Percentiles rank a stretch among this genome's conserved stretches.
Conservation (phyloP, 2,888 invertebrate species). For the Taphrorychus bicolor region DNA sequence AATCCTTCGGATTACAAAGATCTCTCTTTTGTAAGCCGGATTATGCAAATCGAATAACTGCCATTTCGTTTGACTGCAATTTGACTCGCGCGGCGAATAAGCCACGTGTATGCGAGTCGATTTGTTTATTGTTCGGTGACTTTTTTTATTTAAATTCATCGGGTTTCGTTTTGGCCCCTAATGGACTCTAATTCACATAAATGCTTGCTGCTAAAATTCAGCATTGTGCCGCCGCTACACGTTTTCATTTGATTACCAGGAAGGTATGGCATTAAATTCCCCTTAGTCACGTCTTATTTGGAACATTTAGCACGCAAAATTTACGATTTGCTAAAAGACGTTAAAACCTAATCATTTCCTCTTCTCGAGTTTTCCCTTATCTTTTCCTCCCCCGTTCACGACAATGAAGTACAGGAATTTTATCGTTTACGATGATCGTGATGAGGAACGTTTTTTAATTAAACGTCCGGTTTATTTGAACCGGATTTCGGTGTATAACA, state of each 20-base stretch:
- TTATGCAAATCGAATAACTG: conserved; percentile 16
- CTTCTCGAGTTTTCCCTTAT: conserved; percentile 11
- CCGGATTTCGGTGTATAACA: background rate
- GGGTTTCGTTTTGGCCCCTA: background rate
- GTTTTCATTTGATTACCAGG: background rate
- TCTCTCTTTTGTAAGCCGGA: conserved; percentile 17
- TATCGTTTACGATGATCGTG: conserved; percentile 12
- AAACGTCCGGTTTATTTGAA: background rate
- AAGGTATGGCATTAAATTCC: conserved; percentile 1
- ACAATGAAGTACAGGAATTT: conserved; percentile 14
- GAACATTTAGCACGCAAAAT: conserved; percentile 13
- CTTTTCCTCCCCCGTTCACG: conserved; percentile 2
- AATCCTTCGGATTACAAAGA: conserved; percentile 20
- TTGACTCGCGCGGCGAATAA: background rate
- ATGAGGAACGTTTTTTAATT: conserved; percentile 14
- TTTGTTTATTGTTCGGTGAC: background rate
- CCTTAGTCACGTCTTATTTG: conserved; percentile 13
- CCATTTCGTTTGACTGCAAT: background rate
- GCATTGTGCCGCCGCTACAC: background rate
- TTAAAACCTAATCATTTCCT: conserved; percentile 20
- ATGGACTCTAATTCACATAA: background rate
- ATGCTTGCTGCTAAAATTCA: background rate
- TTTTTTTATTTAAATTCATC: background rate
- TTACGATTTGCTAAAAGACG: conserved; percentile 17
- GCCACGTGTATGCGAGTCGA: background rate